Evolutionary conservation across 2,797 vertebrate species (phyloP), one percentile per base, ranked within the genome.

Genomic region (Syngnathus acus): DNA sequence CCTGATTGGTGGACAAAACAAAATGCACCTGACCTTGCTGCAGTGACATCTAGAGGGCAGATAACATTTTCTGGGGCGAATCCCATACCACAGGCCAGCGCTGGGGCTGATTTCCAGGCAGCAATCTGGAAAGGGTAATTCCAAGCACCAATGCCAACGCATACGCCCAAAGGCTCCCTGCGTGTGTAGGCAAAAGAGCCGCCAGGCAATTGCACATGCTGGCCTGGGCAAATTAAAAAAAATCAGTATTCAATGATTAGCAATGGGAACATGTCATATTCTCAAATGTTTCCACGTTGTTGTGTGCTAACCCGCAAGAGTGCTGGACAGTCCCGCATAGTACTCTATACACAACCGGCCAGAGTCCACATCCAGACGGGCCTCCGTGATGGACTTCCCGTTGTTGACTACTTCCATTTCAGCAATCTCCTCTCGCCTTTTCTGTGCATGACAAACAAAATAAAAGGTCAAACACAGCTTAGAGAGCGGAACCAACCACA

Each of bases 51-150:
- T 71, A 64, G 0, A 16, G 78, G 67, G 45, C n/a, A 67, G 65
- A 16, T 6, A 1, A 32, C n/a, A 26, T 17, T 64, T 32, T 47
- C 14, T 32, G n/a, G 60, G 13, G 17, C 39, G 38, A 40, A 38
- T 68, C 17, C 1, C 67, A 75, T 92, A 99, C 97, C 96, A 1
- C 97, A 99, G 17, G 96, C 95, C 63, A 99, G 86, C 2, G 96
- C 95, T 0, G 96, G 97, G 51, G 94, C 95, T 0, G 93, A 93
- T 84, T 99, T 99, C 95, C 95, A 98, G 65, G 92, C 93, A 55
- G 92, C 95, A 0, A 94, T 96, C 86, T 98, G 97, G 76, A 99
- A 97, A 61, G 97, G 96, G 81, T 96, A 99, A 86, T 99, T 99
- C 96, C 97, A 99, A 1, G 97, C 96, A 50, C 97, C 97, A 4